A percentile compares a stretch with the other conserved stretches of the same genome.
Conservation (phyloP, 2,797 vertebrate species). For the Leucoraja ocellata region DNA sequence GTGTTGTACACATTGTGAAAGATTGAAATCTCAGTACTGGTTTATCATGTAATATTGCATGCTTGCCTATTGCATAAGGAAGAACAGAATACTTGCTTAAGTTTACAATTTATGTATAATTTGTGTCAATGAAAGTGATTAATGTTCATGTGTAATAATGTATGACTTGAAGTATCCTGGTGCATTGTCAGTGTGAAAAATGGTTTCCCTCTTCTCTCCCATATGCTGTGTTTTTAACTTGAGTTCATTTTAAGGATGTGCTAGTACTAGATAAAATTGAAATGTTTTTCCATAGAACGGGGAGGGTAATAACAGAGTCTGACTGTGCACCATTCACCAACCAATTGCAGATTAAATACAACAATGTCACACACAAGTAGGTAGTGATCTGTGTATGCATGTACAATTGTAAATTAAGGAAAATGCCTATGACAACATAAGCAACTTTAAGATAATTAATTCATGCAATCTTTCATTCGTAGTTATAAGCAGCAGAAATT, state of each 20-base stretch:
- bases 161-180: background rate
- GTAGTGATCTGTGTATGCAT: background rate
- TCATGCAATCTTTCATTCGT: background rate
- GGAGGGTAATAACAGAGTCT: background rate
- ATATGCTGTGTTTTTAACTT: background rate
- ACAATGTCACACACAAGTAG: background rate
- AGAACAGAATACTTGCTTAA: background rate
- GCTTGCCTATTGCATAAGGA: background rate
- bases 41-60: background rate
- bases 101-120: background rate
- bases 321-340: background rate
- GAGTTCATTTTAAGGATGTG: background rate
- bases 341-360: background rate
- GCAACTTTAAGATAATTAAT: background rate
- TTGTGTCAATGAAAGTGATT: background rate
- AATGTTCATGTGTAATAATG: background rate
- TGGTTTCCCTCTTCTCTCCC: too few species aligned
- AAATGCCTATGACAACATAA: background rate
- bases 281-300: background rate
- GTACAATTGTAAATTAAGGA: background rate
- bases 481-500: conserved; percentile 99
- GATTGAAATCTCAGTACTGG: background rate
- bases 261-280: background rate
- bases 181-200: background rate
- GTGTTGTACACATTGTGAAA: too few species aligned